Conservation (phyloP, 2,888 invertebrate genomes). For the Himalopsyche kuldschensis region DNA sequence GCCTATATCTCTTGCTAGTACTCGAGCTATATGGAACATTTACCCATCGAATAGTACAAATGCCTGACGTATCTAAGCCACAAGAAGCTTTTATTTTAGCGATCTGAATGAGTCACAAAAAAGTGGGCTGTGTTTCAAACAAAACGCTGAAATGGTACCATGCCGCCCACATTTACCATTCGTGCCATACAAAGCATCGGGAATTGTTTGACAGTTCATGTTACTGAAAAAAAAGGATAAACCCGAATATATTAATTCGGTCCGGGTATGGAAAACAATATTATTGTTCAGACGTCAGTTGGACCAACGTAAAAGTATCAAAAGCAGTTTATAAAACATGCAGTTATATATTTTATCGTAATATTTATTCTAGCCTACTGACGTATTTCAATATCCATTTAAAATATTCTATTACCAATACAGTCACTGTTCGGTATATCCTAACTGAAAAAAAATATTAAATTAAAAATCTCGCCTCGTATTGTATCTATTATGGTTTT, state of each 20-base stretch:
- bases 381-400: too few species aligned
- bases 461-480: too few species aligned
- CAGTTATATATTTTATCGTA: too few species aligned
- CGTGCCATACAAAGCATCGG: background rate
- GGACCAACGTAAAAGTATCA: background rate
- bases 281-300: background rate
- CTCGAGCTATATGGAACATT: background rate
- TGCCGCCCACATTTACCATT: background rate
- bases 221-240: background rate
- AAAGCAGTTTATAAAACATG: too few species aligned
- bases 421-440: too few species aligned
- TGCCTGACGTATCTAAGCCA: background rate
- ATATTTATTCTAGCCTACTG: too few species aligned
- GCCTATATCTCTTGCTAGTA: background rate
- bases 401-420: too few species aligned
- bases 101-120: background rate
- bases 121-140: background rate
- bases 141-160: background rate
- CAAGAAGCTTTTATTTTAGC: background rate
- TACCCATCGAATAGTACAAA: background rate
- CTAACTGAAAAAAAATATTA: too few species aligned
- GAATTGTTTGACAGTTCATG: slow-evolving; percentile 2
- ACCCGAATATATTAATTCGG: background rate
- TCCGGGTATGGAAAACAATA: background rate
- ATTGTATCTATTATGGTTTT: too few species aligned